Evolutionary conservation across 1,140 invertebrate genomes (phyloP).

Genomic region (Geopemphigus sp.): DNA sequence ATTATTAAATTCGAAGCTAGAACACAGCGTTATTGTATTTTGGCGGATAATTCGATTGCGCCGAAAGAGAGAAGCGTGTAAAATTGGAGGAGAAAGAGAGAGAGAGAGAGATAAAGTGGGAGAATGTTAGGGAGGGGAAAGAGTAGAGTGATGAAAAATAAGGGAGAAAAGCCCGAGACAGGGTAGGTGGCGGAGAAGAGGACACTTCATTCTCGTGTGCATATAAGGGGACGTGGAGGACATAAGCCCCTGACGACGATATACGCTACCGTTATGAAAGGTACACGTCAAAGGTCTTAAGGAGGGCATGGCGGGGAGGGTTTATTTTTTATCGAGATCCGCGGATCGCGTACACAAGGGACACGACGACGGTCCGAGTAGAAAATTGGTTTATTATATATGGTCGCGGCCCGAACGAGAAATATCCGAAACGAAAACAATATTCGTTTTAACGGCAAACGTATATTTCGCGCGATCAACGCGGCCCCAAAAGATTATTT

Average conservation of each 20-base stretch:
- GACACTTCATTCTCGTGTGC: not conserved
- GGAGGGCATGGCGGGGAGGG: not conserved
- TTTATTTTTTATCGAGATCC: not conserved
- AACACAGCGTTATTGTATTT: not conserved
- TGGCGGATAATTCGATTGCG: slow-evolving; percentile 28
- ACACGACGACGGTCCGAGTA: not conserved
- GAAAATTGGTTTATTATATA: no score
- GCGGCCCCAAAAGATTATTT: no score
- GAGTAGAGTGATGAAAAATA: slow-evolving; percentile 11
- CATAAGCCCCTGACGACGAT: slow-evolving; percentile 28
- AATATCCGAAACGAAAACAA: no score
- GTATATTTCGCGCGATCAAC: no score
- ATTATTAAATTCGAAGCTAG: slow-evolving; percentile 17
- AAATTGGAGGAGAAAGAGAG: not conserved
- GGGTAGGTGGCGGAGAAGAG: not conserved
- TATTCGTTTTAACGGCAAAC: no score
- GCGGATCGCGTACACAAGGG: not conserved
- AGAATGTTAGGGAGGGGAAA: not conserved
- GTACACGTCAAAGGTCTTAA: slow-evolving; percentile 41
- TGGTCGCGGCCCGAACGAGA: no score
- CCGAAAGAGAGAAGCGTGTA: not conserved
- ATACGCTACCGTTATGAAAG: slow-evolving; percentile 21
- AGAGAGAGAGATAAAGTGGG: not conserved
- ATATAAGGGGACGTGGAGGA: slow-evolving; percentile 24
- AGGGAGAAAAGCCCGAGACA: not conserved